phyloP scores from a whole-genome alignment of 2,113 vertebrate species.

The Rhineura floridana region DNA sequence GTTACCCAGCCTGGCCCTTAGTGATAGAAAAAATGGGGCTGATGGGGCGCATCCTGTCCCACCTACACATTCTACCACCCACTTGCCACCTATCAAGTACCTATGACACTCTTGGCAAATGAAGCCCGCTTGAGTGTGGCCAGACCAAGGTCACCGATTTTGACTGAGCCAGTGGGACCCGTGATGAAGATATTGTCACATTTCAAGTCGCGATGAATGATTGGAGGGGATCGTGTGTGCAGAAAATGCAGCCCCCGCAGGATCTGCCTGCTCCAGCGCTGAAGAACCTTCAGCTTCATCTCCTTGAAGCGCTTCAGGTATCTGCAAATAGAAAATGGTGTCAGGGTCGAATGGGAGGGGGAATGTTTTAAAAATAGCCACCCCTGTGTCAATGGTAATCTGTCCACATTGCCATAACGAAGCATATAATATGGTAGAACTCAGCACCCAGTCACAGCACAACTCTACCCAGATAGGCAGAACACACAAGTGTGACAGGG shows the following conservation, averaged over 20 bases:
- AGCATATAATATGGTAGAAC: too few species aligned
- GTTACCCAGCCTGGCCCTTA: neutral
- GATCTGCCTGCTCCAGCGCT: slow-evolving; percentile 95
- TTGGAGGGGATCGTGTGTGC: slow-evolving; percentile 93
- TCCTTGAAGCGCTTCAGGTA: slow-evolving; percentile 96
- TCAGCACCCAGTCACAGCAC: too few species aligned
- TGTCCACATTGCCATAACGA: too few species aligned
- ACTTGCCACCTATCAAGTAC: slow-evolving; percentile 59
- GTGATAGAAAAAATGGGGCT: neutral
- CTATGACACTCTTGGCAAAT: slow-evolving; percentile 98
- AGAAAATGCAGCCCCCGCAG: slow-evolving; percentile 95
- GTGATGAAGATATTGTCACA: slow-evolving; percentile 99
- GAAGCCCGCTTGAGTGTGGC: slow-evolving; percentile 96
- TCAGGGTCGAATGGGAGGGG: too few species aligned
- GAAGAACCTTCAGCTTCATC: slow-evolving; percentile 96
- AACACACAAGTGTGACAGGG: too few species aligned
- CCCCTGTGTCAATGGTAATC: too few species aligned
- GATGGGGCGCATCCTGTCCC: neutral
- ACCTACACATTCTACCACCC: slow-evolving; percentile 1
- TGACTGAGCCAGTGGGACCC: slow-evolving; percentile 93
- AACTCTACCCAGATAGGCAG: too few species aligned
- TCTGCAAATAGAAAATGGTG: slow-evolving; percentile 63
- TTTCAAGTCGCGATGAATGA: slow-evolving; percentile 97
- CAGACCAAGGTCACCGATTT: slow-evolving; percentile 95
- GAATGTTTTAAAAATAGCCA: too few species aligned